Base-by-base conservation (phyloP, 2,113 vertebrate species). In the Oncorhynchus clarkii region DNA sequence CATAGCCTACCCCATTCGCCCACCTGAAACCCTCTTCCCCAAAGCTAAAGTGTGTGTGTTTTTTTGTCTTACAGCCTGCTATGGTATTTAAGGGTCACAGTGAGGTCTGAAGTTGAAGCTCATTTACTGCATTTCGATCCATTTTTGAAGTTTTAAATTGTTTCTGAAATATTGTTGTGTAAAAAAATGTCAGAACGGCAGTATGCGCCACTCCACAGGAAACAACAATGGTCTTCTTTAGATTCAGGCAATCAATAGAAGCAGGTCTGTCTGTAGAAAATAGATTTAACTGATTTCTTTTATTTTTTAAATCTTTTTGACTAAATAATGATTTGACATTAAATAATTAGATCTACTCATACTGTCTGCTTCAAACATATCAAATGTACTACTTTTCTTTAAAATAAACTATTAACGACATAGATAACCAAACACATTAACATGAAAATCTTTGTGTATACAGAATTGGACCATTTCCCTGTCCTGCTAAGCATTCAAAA, bases 161-260 rank as follows among this genome's bases (percentile, higher is more conserved):
- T 31, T 24, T 39, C 22, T 11, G 3, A 49, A 70, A 59, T 27
- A 54, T 51, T 29, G 13, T 51, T 29, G 13, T 14, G 20, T 64
- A 27, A 26, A 51, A 24, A 45, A 27, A 4, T 1, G 95, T 96
- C 76, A 96, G 87, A 72, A 94, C 92, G 79, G 95, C 95, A 78
- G 95, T 96, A 71, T 97, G 95, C 88, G 95, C 94, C 85, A 95
- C 95, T 88, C 95, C 95, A 92, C 95, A 96, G 77, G 93, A 94
- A 82, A 97, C 92, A 82, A 94, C 92, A 89, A 95, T 89, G 68
- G 95, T 91, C 88, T 96, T 95, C 92, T 96, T 96, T 83, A 89
- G 91, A 86, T 92, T 92, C 76, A 97, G 84, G 59, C 92, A 94
- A 79, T 93, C 95, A 1, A 97, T 89, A 87, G 96, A 95, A 90